Conservation (phyloP, 2,888 invertebrate genomes). For the Drosophila anomelani region DNA sequence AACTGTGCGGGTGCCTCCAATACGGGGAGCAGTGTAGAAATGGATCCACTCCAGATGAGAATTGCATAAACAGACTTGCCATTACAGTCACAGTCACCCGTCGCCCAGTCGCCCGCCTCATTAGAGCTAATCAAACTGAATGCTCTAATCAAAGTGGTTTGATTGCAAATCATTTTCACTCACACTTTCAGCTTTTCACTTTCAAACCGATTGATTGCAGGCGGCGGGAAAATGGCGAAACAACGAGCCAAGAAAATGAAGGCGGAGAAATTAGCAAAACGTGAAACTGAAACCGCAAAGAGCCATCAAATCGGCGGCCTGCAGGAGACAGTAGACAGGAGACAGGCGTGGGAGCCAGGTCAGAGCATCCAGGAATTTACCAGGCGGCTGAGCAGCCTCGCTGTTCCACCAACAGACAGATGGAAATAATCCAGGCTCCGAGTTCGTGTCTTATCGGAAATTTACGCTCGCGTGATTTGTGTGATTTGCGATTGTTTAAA, state of each 20-base stretch:
- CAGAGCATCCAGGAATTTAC: conserved; percentile 8
- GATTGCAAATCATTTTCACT: conserved; percentile 68
- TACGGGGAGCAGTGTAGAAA: neutral
- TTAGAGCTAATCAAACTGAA: conserved; percentile 69
- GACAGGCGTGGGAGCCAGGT: conserved; percentile 45
- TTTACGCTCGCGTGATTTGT: conserved; percentile 52
- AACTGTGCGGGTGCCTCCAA: conserved; percentile 58
- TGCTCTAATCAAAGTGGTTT: conserved; percentile 72
- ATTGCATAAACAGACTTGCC: conserved; percentile 51
- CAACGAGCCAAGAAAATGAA: conserved; percentile 55
- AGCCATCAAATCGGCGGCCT: conserved; percentile 33
- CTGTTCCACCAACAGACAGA: neutral
- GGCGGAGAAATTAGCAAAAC: conserved; percentile 68
- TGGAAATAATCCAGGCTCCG: conserved; percentile 3
- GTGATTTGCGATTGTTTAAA: conserved; percentile 42
- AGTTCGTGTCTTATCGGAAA: conserved; percentile 37
- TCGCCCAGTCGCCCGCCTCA: conserved; percentile 39
- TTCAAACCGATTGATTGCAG: conserved; percentile 70
- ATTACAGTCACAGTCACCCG: conserved; percentile 23
- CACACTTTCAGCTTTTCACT: conserved; percentile 78
- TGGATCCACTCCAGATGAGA: conserved; percentile 10
- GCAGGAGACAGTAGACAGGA: conserved; percentile 13
- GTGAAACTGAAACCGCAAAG: conserved; percentile 60
- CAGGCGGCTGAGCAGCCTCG: conserved; percentile 17
- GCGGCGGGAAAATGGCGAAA: conserved; percentile 53